Conservation (phyloP, 2,888 invertebrate species). For the Podotricha telesiphe region DNA sequence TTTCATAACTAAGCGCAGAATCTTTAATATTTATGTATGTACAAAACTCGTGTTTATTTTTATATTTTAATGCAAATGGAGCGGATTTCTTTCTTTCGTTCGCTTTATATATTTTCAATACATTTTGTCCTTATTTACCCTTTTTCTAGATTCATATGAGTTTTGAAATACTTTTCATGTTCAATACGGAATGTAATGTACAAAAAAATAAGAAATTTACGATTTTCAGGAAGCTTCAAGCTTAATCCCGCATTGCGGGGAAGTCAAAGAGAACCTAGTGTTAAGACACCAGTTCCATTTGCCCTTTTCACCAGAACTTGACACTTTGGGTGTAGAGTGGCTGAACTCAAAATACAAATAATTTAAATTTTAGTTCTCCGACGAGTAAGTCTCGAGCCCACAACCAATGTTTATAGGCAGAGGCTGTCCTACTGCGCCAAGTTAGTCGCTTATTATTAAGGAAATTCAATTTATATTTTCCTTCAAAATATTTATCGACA, state of each 20-base stretch:
- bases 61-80: constrained; percentile 7
- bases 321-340: no score
- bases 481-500: constrained; percentile 18
- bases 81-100: not conserved
- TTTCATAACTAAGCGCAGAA: not conserved
- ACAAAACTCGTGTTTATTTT: not conserved
- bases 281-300: no score
- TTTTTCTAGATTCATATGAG: not conserved
- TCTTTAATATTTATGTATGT: not conserved
- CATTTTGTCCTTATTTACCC: not conserved
- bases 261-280: no score
- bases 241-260: no score
- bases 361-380: no score
- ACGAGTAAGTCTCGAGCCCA: no score
- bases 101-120: constrained; percentile 1
- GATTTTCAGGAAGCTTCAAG: no score
- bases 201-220: not conserved
- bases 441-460: not conserved
- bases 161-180: constrained; percentile 6
- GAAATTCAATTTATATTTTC: constrained; percentile 20
- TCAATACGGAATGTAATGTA: not conserved
- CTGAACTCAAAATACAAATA: no score
- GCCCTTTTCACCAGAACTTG: no score
- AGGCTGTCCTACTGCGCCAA: no score
- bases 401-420: no score